A percentile compares a stretch with the other conserved stretches of the same genome.
phyloP scores from a whole-genome alignment of 2,113 vertebrate species.

The Gymnorhina tibicen region DNA sequence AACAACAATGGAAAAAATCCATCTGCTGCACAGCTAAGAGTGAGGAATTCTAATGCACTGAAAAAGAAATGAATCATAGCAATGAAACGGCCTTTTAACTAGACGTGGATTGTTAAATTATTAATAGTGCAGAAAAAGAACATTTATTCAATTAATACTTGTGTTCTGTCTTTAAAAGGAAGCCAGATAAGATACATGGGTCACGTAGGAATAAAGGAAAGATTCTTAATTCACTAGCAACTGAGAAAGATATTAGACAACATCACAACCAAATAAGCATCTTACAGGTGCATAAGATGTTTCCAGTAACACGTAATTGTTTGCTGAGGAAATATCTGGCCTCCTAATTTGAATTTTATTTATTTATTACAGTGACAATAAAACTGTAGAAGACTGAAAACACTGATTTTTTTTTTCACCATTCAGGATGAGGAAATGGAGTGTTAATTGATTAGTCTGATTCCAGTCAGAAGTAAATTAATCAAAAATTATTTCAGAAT shows the following conservation, averaged over 20 bases:
- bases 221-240: background rate
- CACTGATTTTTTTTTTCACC: background rate
- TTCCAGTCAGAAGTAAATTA: constrained; percentile 38
- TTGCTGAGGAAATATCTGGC: constrained; percentile 17
- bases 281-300: background rate
- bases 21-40: background rate
- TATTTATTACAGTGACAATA: constrained; percentile 12
- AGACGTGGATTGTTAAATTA: constrained; percentile 54
- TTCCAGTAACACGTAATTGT: constrained; percentile 43
- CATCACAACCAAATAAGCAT: background rate
- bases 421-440: constrained; percentile 5
- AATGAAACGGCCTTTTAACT: constrained; percentile 62
- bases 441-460: background rate
- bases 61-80: constrained; percentile 48
- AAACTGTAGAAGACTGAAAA: constrained; percentile 8
- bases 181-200: constrained; percentile 17
- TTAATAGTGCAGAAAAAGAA: constrained; percentile 50
- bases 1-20: background rate
- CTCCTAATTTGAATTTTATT: constrained; percentile 35
- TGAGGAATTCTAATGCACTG: constrained; percentile 23
- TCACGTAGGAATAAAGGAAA: constrained; percentile 14
- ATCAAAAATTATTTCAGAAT: background rate
- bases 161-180: constrained; percentile 31
- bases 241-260: constrained; percentile 15
- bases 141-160: constrained; percentile 52